Conservation (phyloP, 2,888 invertebrate genomes). For the Pammene aurita region DNA sequence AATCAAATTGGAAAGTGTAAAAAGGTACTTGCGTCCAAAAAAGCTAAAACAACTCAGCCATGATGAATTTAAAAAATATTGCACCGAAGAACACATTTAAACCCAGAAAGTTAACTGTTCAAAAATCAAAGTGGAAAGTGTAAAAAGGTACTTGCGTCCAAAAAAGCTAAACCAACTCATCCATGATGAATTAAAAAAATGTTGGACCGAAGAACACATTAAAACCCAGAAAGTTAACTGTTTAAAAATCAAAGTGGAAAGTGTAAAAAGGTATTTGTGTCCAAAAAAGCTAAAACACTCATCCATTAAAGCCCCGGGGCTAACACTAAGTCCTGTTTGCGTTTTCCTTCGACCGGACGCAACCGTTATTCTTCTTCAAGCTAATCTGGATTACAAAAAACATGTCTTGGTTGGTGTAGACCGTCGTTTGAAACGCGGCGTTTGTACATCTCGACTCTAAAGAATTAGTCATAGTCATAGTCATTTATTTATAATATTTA, state of each 20-base stretch:
- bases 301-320: conserved; percentile 41
- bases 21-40: too few species aligned
- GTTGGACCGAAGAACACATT: background rate
- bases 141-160: too few species aligned
- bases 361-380: conserved; percentile 63
- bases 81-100: too few species aligned
- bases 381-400: conserved; percentile 67
- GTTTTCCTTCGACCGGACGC: conserved; percentile 58
- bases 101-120: too few species aligned
- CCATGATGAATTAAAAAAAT: conserved; percentile 13
- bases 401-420: conserved; percentile 51
- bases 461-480: too few species aligned
- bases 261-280: conserved; percentile 27
- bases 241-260: conserved; percentile 19
- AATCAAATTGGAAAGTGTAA: too few species aligned
- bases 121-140: too few species aligned
- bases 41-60: too few species aligned
- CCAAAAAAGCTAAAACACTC: conserved; percentile 46
- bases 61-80: too few species aligned
- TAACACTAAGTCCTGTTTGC: conserved; percentile 50
- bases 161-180: too few species aligned
- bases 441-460: background rate
- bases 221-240: background rate
- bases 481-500: too few species aligned
- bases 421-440: conserved; percentile 42